These are phyloP conservation scores for Styela clava DNA, from an alignment of 23 tunicate genomes.

Conservation along the genomic window DNA sequence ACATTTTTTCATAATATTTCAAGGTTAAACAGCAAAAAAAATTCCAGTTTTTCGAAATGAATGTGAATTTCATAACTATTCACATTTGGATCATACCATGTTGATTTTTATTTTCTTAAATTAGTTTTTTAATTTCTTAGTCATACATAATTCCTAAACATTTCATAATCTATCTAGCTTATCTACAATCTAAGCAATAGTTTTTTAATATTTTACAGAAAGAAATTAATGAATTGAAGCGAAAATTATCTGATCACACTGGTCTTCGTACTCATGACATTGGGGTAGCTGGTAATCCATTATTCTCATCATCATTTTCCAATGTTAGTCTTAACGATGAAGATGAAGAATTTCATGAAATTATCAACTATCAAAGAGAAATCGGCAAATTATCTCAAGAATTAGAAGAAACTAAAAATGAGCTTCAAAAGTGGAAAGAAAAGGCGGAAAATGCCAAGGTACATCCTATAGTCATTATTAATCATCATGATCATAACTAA, in stretches of 20 bases:
- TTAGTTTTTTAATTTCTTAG: no score
- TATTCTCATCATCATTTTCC: constrained; percentile 23
- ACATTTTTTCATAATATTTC: no score
- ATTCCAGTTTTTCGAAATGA: no score
- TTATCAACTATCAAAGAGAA: constrained; percentile 17
- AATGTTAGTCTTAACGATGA: constrained; percentile 8
- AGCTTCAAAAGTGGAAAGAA: background rate
- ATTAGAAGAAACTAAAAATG: constrained; percentile 2
- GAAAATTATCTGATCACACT: background rate
- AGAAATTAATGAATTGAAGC: constrained; percentile 7
- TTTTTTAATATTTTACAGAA: background rate
- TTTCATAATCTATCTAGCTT: no score
- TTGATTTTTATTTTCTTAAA: no score
- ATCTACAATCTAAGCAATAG: no score
- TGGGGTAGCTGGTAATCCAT: background rate
- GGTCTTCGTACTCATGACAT: background rate
- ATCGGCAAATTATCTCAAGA: constrained; percentile 14
- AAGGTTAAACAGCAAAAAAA: no score
- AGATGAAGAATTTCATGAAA: constrained; percentile 29
- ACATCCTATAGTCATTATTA: background rate
- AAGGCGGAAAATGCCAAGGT: constrained; percentile 5
- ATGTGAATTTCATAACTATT: no score
- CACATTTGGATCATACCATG: no score
- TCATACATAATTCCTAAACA: no score
- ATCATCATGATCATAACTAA: no score